Evolutionary conservation across 1,140 invertebrate genomes (phyloP).

Genomic region (Samia ricini): DNA sequence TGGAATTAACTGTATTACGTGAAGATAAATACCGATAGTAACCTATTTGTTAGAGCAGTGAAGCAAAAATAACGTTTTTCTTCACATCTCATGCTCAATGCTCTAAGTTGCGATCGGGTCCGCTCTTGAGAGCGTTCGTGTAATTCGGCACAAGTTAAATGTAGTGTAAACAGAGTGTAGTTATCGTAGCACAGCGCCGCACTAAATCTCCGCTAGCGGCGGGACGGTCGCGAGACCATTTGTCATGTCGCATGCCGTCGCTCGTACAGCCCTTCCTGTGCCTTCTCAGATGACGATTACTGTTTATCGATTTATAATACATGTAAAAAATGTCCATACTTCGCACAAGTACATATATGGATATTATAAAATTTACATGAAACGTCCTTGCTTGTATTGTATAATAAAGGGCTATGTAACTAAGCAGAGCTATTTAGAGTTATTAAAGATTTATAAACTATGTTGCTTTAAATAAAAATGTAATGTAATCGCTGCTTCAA

Average conservation of each 20-base stretch:
- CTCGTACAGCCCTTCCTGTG: conserved; percentile 24
- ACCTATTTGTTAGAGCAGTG: conserved; percentile 10
- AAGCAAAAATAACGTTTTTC: conserved; percentile 23
- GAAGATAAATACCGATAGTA: neutral
- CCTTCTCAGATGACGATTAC: conserved; percentile 28
- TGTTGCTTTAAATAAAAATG: too few species aligned
- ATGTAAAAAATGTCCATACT: neutral
- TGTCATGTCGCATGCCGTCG: conserved; percentile 50
- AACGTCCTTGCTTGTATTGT: too few species aligned
- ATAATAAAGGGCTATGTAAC: too few species aligned
- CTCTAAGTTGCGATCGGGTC: conserved; percentile 8
- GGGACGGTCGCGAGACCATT: conserved; percentile 35
- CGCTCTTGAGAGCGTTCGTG: conserved; percentile 9
- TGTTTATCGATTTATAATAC: conserved; percentile 26
- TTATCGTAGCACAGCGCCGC: conserved; percentile 51
- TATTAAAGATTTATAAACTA: too few species aligned
- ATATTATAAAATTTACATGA: neutral
- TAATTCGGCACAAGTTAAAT: conserved; percentile 69
- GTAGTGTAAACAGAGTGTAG: conserved; percentile 70
- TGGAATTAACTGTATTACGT: too few species aligned
- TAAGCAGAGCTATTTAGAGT: too few species aligned
- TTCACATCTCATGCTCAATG: conserved; percentile 13
- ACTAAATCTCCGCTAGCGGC: conserved; percentile 54
- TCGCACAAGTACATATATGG: neutral
- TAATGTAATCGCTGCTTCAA: too few species aligned